A percentile compares a stretch with the other conserved stretches of the same genome.
These are phyloP conservation scores for Chrysemys picta DNA, from an alignment of 2,113 vertebrate species.

Conservation along the genomic window DNA sequence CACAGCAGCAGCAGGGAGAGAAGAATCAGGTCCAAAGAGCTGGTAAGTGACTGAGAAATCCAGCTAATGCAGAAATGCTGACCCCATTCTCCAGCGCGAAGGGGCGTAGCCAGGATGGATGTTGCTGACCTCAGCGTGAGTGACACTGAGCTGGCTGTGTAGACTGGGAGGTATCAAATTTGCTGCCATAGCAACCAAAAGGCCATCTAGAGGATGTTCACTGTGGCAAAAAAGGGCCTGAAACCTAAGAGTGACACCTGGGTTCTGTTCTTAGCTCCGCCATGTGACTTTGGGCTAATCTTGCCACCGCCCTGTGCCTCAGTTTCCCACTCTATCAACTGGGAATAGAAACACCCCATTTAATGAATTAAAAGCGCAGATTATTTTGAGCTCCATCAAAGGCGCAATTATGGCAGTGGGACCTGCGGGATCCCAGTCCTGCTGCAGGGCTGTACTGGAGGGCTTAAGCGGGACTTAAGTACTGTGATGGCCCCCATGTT, in stretches of 20 bases:
- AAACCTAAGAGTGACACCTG: rapidly evolving
- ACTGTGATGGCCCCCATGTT: neutral
- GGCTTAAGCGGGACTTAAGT: no score
- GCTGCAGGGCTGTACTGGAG: no score
- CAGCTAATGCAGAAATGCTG: neutral
- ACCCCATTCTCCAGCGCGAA: neutral
- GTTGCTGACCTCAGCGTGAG: neutral
- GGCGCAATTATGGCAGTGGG: no score
- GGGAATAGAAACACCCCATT: neutral
- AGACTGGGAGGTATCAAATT: slow-evolving; percentile 50
- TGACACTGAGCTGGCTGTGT: slow-evolving; percentile 18
- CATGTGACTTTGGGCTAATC: no score
- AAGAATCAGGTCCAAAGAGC: neutral
- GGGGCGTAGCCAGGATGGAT: slow-evolving; percentile 4
- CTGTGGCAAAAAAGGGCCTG: neutral
- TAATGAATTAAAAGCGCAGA: neutral
- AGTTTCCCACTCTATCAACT: neutral
- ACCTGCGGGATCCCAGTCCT: no score
- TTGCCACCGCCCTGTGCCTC: neutral
- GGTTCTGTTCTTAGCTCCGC: neutral
- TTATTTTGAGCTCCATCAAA: no score
- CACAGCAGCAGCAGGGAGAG: neutral
- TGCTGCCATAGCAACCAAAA: slow-evolving; percentile 60
- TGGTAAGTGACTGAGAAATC: neutral
- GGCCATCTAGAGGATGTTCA: slow-evolving; percentile 35